Conservation (phyloP, 2,888 invertebrate genomes). For the Schizaphis graminum region DNA sequence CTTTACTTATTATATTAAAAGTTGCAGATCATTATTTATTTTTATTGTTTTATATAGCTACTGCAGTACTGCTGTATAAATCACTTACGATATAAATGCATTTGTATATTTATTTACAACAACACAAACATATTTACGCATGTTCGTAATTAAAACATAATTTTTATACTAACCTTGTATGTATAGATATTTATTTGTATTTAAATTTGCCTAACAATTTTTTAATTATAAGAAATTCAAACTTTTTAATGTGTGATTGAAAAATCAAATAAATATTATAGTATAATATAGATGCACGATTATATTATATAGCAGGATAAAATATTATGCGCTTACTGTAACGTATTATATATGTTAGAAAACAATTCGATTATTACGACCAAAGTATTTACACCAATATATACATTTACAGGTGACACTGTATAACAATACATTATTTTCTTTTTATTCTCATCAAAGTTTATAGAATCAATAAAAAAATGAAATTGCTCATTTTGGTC, state of each 20-base stretch:
- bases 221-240: background rate
- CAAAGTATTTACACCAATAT: background rate
- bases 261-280: background rate
- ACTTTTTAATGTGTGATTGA: background rate
- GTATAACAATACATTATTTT: background rate
- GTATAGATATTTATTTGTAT: slow-evolving; percentile 13
- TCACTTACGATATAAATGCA: background rate
- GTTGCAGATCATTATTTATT: background rate
- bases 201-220: background rate
- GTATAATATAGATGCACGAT: background rate
- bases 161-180: background rate
- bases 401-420: background rate
- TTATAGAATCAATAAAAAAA: background rate
- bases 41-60: background rate
- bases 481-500: background rate
- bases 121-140: background rate
- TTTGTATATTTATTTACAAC: background rate
- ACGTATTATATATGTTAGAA: background rate
- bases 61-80: background rate
- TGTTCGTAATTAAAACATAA: background rate
- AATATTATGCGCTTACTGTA: background rate
- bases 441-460: background rate
- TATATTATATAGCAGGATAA: background rate
- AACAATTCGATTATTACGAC: background rate
- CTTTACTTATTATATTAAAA: background rate